Percentiles rank a stretch among this genome's conserved stretches.
These are phyloP conservation scores for Caenorhabditis briggsae DNA, from an alignment of 1,140 invertebrate genomes.

Conservation along the genomic window DNA sequence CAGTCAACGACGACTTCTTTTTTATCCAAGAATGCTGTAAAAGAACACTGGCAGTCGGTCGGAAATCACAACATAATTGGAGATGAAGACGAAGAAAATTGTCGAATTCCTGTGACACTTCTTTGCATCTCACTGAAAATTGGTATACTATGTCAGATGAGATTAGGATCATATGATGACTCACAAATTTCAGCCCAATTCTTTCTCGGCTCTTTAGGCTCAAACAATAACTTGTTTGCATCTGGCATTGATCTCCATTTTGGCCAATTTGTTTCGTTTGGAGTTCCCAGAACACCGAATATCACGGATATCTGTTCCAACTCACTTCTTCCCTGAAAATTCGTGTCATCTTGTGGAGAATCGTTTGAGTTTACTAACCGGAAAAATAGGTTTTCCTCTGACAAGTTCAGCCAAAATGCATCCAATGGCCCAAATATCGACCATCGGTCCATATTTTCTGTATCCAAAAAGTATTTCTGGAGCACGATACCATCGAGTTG, in stretches of 20 bases:
- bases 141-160: neutral
- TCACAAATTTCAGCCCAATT: constrained; percentile 52
- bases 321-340: constrained; percentile 86
- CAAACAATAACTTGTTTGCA: constrained; percentile 86
- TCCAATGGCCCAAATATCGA: constrained; percentile 98
- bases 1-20: neutral
- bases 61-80: constrained; percentile 5
- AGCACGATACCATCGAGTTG: constrained; percentile 84
- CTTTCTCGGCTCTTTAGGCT: constrained; percentile 29
- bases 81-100: constrained; percentile 17
- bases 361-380: constrained; percentile 87
- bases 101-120: neutral
- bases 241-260: constrained; percentile 88
- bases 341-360: neutral
- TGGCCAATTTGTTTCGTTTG: constrained; percentile 93
- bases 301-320: constrained; percentile 95
- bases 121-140: constrained; percentile 19
- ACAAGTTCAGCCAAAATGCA: constrained; percentile 95
- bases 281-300: constrained; percentile 91
- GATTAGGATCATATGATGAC: neutral
- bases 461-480: constrained; percentile 97
- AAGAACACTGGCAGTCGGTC: neutral
- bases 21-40: constrained; percentile 7
- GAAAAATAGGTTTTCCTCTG: constrained; percentile 89
- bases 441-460: constrained; percentile 90